A percentile compares a stretch with the other conserved stretches of the same genome.
Evolutionary conservation across 2,888 invertebrate species (phyloP).

Genomic region (Rotaria socialis): DNA sequence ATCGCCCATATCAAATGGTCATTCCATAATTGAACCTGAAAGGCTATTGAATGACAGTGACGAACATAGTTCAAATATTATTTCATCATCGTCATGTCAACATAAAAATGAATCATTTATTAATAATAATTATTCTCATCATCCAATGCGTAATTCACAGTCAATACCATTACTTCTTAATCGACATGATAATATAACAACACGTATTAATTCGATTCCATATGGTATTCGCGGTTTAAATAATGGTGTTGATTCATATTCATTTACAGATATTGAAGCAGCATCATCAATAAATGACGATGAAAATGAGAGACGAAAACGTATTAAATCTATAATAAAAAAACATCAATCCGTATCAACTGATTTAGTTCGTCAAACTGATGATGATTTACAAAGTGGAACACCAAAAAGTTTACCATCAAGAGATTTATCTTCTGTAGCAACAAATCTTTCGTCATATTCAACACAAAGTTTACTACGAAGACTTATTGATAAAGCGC

Average conservation of each 20-base stretch:
- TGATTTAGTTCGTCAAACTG: background rate
- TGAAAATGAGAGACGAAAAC: background rate
- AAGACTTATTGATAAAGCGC: conserved; percentile 18
- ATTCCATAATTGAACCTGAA: background rate
- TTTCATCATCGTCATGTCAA: background rate
- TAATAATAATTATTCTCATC: background rate
- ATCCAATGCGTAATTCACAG: conserved; percentile 24
- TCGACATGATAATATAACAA: conserved; percentile 11
- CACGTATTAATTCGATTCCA: background rate
- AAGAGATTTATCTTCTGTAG: background rate
- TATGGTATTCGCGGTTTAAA: background rate
- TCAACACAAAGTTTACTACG: conserved; percentile 32
- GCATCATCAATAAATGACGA: background rate
- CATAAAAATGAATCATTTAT: background rate
- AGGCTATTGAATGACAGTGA: background rate
- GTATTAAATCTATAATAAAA: background rate
- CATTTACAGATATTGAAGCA: conserved; percentile 18
- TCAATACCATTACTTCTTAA: conserved; percentile 7
- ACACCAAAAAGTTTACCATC: conserved; percentile 17
- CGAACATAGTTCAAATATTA: background rate
- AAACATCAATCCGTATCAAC: background rate
- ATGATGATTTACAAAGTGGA: background rate
- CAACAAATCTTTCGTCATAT: conserved; percentile 23
- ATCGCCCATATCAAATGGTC: background rate
- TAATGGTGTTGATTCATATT: background rate